These are phyloP conservation scores for Ethmia dodecea DNA, from an alignment of 2,888 invertebrate genomes.

Conservation along the genomic window DNA sequence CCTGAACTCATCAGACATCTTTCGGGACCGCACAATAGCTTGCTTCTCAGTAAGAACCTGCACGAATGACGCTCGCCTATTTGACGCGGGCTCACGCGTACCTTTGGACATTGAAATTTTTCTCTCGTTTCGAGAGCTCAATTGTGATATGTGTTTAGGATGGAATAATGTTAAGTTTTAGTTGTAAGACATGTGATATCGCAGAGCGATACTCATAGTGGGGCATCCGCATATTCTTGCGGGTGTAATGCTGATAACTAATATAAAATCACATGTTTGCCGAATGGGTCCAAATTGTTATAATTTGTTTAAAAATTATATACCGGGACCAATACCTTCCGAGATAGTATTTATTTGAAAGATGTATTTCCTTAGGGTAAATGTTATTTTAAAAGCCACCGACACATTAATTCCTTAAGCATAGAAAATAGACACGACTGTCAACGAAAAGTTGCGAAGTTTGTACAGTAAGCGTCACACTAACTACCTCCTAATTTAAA, in stretches of 20 bases:
- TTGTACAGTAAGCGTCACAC: slow-evolving; percentile 44
- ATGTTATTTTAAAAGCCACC: slow-evolving; percentile 76
- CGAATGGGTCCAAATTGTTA: slow-evolving; percentile 73
- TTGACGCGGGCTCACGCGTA: slow-evolving; percentile 56
- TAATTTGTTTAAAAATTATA: slow-evolving; percentile 80
- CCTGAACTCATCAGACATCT: slow-evolving; percentile 92
- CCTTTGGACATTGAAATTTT: slow-evolving; percentile 62
- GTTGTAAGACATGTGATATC: slow-evolving; percentile 57
- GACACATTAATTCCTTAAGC: slow-evolving; percentile 78
- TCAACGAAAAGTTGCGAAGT: slow-evolving; percentile 73
- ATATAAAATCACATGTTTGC: slow-evolving; percentile 62
- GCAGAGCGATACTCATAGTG: slow-evolving; percentile 70
- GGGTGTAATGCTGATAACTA: slow-evolving; percentile 54
- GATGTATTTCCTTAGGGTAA: slow-evolving; percentile 74
- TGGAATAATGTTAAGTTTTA: slow-evolving; percentile 60
- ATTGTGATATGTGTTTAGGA: slow-evolving; percentile 77
- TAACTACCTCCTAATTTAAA: slow-evolving; percentile 75
- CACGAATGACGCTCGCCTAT: slow-evolving; percentile 80
- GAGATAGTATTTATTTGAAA: slow-evolving; percentile 78
- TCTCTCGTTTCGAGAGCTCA: slow-evolving; percentile 61
- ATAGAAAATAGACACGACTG: slow-evolving; percentile 71
- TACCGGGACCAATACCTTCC: slow-evolving; percentile 76
- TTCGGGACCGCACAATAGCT: slow-evolving; percentile 92
- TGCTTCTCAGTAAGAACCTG: slow-evolving; percentile 91
- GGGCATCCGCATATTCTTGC: slow-evolving; percentile 54